A percentile compares a stretch with the other conserved stretches of the same genome.
These are phyloP conservation scores for Canis aureus DNA, from an alignment of 2,113 vertebrate genomes.

Conservation along the genomic window DNA sequence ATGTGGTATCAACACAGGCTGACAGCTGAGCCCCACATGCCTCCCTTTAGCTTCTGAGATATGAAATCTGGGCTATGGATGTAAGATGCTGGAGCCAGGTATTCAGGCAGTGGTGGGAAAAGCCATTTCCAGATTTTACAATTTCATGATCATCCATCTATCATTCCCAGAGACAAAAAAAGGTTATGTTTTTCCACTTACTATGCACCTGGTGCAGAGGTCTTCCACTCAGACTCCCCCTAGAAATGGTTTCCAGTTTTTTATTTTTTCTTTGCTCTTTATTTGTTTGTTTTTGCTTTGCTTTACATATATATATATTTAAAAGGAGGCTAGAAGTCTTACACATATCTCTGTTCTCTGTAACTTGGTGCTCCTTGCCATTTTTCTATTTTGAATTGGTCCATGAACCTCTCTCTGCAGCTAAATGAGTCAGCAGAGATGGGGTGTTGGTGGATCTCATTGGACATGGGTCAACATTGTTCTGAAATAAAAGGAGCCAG, in stretches of 20 bases:
- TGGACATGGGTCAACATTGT: slow-evolving; percentile 64
- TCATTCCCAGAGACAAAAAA: slow-evolving; percentile 11
- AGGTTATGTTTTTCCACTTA: background rate
- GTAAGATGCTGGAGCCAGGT: background rate
- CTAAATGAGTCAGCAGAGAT: slow-evolving; percentile 65
- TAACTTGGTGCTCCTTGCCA: background rate
- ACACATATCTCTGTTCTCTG: background rate
- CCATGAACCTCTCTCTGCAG: background rate
- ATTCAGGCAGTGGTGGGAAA: background rate
- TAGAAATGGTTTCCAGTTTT: background rate
- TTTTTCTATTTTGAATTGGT: slow-evolving; percentile 69
- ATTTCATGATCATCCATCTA: background rate
- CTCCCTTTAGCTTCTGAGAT: background rate
- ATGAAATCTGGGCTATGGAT: background rate
- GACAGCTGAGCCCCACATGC: background rate
- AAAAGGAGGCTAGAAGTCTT: background rate
- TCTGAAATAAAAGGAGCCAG: slow-evolving; percentile 65
- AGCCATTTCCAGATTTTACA: slow-evolving; percentile 7
- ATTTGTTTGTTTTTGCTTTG: background rate
- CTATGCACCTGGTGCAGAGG: background rate
- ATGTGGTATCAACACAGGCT: background rate
- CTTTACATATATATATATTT: background rate
- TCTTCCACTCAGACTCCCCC: background rate
- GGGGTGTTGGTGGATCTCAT: slow-evolving; percentile 56
- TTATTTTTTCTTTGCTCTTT: background rate